Percentiles rank a stretch among this genome's conserved stretches.
These are phyloP conservation scores for Acanthurus lineatus DNA, from an alignment of 2,797 vertebrate species.

Conservation along the genomic window DNA sequence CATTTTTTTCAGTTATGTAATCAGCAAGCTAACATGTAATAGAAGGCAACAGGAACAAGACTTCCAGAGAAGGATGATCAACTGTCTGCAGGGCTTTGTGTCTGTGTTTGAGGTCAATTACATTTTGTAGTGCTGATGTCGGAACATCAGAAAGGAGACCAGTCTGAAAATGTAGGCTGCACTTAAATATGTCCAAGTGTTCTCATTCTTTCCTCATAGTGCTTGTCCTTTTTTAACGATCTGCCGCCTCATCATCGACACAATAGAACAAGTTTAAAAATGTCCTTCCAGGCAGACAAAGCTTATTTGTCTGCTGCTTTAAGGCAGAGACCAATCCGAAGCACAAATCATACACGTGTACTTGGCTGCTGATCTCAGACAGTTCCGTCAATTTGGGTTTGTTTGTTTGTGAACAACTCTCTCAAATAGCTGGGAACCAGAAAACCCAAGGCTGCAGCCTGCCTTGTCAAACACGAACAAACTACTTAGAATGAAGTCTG, in stretches of 20 bases:
- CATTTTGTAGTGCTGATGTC: slow-evolving; percentile 21
- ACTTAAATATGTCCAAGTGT: background rate
- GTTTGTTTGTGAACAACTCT: slow-evolving; percentile 29
- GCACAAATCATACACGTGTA: slow-evolving; percentile 16
- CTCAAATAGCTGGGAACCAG: slow-evolving; percentile 28
- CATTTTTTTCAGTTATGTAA: slow-evolving; percentile 1
- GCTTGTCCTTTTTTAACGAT: background rate
- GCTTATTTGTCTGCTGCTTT: slow-evolving; percentile 23
- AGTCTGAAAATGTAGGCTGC: background rate
- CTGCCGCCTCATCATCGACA: background rate
- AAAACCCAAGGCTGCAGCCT: slow-evolving; percentile 25
- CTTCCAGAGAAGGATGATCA: slow-evolving; percentile 1
- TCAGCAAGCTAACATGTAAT: background rate
- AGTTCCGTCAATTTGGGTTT: slow-evolving; percentile 11
- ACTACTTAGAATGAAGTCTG: background rate
- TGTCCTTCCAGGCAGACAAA: background rate
- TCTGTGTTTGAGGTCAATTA: slow-evolving; percentile 23
- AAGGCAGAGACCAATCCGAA: slow-evolving; percentile 29
- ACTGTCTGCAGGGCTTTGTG: slow-evolving; percentile 9
- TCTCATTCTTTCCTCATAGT: background rate
- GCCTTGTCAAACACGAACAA: slow-evolving; percentile 11
- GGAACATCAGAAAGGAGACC: background rate
- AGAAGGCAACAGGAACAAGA: slow-evolving; percentile 1
- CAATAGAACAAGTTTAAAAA: background rate
- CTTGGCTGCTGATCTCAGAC: slow-evolving; percentile 18